A percentile compares a stretch with the other conserved stretches of the same genome.
phyloP scores from a whole-genome alignment of 2,797 vertebrate species.

The Oreochromis mossambicus region DNA sequence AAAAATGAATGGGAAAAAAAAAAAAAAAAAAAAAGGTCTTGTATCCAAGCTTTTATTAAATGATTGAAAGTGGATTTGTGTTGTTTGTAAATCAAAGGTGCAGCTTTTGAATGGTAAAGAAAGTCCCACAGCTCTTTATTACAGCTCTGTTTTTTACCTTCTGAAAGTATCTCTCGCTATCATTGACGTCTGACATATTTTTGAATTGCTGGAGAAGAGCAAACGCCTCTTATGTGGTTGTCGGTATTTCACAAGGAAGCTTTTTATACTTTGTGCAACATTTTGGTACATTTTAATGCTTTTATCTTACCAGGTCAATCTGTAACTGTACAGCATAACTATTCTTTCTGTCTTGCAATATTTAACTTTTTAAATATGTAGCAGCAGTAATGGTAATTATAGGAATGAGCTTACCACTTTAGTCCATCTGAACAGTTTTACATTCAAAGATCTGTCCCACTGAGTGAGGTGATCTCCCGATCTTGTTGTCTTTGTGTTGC shows the following conservation, averaged over 20 bases:
- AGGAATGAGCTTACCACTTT: background rate
- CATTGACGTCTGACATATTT: background rate
- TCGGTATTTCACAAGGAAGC: background rate
- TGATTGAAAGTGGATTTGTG: conserved; percentile 51
- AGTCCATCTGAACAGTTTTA: background rate
- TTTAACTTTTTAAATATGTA: background rate
- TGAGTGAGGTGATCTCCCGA: background rate
- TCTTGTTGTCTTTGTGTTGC: background rate
- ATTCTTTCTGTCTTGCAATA: background rate
- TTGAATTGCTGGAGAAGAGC: background rate
- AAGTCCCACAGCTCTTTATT: background rate
- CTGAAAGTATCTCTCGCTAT: background rate
- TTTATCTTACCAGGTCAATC: background rate
- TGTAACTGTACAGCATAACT: background rate
- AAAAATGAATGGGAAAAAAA: too few relatives aligned
- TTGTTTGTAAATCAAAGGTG: conserved; percentile 31
- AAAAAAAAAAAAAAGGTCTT: conserved; percentile 38
- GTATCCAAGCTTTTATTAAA: conserved; percentile 71
- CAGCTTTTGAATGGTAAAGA: background rate
- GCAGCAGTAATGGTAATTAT: background rate
- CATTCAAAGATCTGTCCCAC: background rate
- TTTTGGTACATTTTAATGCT: background rate
- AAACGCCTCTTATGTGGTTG: background rate
- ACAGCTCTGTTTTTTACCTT: background rate
- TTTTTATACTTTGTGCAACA: background rate